Percentiles rank a stretch among this genome's conserved stretches.
Conservation (phyloP, 2,888 invertebrate species). For the Sabatieria punctata region DNA sequence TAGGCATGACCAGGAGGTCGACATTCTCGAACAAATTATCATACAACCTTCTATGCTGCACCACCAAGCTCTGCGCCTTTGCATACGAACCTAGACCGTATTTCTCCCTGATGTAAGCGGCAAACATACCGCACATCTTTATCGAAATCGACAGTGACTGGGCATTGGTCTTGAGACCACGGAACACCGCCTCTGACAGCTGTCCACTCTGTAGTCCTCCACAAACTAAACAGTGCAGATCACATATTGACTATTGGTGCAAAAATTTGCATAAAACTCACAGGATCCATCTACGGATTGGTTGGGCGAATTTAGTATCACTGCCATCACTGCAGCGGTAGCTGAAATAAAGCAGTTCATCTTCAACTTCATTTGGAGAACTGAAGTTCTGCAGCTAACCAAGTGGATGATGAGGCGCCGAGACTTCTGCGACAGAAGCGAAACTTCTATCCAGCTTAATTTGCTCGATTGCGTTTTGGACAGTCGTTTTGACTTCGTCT, state of each 20-base stretch:
- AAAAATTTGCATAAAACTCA: no score
- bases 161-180: constrained; percentile 1
- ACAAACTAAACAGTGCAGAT: no score
- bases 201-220: no score
- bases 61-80: constrained; percentile 16
- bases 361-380: no score
- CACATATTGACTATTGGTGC: no score
- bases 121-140: neutral
- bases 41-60: constrained; percentile 12
- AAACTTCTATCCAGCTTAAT: no score
- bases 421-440: constrained; percentile 20
- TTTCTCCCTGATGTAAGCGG: constrained; percentile 4
- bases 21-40: constrained; percentile 16
- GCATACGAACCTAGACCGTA: constrained; percentile 10
- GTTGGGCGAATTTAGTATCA: no score
- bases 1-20: constrained; percentile 25
- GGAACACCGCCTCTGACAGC: neutral
- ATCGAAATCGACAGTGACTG: neutral
- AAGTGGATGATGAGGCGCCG: constrained; percentile 25
- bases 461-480: constrained; percentile 11
- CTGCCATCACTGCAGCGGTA: no score
- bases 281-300: no score
- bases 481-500: constrained; percentile 13
- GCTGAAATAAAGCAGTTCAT: no score
- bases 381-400: no score